phyloP scores from a whole-genome alignment of 2,888 invertebrate genomes.

The Thalpophila matura region DNA sequence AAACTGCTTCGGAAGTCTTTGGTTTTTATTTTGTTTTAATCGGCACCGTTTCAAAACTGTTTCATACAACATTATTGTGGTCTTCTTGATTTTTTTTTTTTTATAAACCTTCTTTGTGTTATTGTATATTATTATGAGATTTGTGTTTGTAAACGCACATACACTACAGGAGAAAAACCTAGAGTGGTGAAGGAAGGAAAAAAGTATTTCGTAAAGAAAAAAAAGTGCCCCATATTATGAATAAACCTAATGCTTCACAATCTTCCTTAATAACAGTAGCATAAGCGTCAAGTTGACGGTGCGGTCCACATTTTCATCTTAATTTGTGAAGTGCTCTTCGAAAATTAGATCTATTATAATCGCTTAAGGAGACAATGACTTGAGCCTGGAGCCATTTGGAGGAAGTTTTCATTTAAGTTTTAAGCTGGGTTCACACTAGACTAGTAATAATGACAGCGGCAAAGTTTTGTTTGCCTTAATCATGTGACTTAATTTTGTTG shows the following conservation, averaged over 20 bases:
- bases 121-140: too few relatives aligned
- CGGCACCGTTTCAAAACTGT: too few relatives aligned
- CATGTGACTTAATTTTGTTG: not conserved
- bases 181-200: too few relatives aligned
- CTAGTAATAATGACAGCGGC: slow-evolving; percentile 8
- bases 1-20: too few relatives aligned
- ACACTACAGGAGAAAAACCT: too few relatives aligned
- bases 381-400: slow-evolving; percentile 21
- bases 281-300: not conserved
- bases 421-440: slow-evolving; percentile 16
- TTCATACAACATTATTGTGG: too few relatives aligned
- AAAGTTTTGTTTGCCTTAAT: slow-evolving; percentile 1
- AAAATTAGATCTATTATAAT: slow-evolving; percentile 56
- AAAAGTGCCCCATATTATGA: too few relatives aligned
- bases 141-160: too few relatives aligned
- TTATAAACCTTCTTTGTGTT: too few relatives aligned
- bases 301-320: slow-evolving; percentile 28
- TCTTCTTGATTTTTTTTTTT: too few relatives aligned
- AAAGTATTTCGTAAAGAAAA: too few relatives aligned
- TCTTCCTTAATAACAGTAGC: slow-evolving; percentile 14
- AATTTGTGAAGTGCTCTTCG: slow-evolving; percentile 42
- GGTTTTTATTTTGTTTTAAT: too few relatives aligned
- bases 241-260: not conserved
- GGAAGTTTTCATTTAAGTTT: slow-evolving; percentile 49
- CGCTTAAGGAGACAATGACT: slow-evolving; percentile 42